phyloP scores from a whole-genome alignment of 2,113 vertebrate genomes.

The Microcebus tavaratra region DNA sequence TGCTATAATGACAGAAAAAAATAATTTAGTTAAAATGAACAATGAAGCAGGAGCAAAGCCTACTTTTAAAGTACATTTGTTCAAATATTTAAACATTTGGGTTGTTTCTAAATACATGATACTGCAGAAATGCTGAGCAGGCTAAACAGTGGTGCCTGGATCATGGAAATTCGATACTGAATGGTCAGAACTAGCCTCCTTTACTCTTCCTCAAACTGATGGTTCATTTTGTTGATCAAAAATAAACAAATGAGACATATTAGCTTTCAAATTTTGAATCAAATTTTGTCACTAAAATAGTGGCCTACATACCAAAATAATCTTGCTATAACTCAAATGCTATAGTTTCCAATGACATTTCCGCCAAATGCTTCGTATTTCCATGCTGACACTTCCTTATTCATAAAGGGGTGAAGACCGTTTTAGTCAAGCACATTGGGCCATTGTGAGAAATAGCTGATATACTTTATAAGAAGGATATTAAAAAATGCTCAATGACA shows the following conservation, averaged over 20 bases:
- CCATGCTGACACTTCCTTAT: background rate
- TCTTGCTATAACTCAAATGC: background rate
- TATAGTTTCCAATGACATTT: background rate
- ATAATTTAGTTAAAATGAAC: background rate
- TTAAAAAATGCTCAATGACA: background rate
- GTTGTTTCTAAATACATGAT: background rate
- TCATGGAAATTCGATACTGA: background rate
- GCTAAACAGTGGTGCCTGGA: background rate
- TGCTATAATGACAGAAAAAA: background rate
- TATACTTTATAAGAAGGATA: background rate
- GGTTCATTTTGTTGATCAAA: background rate
- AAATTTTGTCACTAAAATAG: background rate
- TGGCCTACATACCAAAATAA: background rate
- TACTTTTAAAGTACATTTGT: conserved; percentile 21
- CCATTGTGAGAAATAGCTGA: background rate
- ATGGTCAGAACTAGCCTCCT: background rate
- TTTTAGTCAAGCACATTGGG: background rate
- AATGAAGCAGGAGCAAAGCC: background rate
- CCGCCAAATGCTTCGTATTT: background rate
- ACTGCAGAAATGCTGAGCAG: background rate
- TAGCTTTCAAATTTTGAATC: background rate
- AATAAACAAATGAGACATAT: background rate
- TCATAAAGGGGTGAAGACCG: background rate
- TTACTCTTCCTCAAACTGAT: background rate
- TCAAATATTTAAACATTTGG: background rate